phyloP scores from a whole-genome alignment of 2,797 vertebrate genomes.

The Lophius americanus region DNA sequence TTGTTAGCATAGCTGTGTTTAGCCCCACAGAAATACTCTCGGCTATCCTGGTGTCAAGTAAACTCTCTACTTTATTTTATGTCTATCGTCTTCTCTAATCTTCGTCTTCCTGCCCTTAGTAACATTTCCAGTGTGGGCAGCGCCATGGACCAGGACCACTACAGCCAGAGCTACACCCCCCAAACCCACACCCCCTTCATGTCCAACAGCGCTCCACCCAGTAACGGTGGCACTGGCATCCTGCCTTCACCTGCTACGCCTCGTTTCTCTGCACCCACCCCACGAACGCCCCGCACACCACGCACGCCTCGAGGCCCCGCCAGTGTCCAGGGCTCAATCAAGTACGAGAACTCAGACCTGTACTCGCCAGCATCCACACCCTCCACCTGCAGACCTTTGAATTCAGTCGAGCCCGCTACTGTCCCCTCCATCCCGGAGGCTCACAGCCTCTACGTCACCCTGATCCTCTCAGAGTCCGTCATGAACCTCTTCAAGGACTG shows the following conservation, averaged over 20 bases:
- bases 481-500: constrained; percentile 99
- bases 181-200: constrained; percentile 96
- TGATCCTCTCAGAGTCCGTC: constrained; percentile 97
- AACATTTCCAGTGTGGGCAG: constrained; percentile 91
- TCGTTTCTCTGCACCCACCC: constrained; percentile 94
- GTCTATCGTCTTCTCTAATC: constrained; percentile 1
- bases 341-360: constrained; percentile 96
- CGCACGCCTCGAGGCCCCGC: constrained; percentile 96
- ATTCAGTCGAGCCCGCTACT: constrained; percentile 96
- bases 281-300: constrained; percentile 95
- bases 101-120: constrained; percentile 42
- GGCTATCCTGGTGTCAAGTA: background rate
- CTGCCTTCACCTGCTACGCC: constrained; percentile 97
- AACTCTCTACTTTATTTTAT: background rate
- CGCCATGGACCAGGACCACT: constrained; percentile 93
- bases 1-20: no score
- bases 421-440: constrained; percentile 97
- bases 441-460: constrained; percentile 98
- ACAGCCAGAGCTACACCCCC: constrained; percentile 93
- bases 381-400: constrained; percentile 94
- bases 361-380: constrained; percentile 98
- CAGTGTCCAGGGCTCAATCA: constrained; percentile 95
- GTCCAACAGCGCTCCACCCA: constrained; percentile 94
- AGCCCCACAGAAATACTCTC: no score
- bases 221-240: constrained; percentile 92